Evolutionary conservation across 2,888 invertebrate genomes (phyloP).

Genomic region (Diadegma fenestrale): DNA sequence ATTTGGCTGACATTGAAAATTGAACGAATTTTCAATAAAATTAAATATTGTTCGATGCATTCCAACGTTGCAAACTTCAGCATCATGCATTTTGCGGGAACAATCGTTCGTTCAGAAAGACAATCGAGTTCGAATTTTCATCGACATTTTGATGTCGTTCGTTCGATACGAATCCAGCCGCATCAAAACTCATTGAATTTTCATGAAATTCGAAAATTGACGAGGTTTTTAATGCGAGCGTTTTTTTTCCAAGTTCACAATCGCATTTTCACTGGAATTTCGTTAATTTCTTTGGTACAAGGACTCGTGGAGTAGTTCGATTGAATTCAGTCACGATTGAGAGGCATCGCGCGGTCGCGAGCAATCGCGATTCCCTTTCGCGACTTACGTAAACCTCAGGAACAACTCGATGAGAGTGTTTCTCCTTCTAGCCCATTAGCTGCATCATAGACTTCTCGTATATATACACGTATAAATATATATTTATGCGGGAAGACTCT

Average conservation of each 20-base stretch:
- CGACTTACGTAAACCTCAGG: conserved; percentile 62
- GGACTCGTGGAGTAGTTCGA: conserved; percentile 30
- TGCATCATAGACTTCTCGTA: conserved; percentile 55
- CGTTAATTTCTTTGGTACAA: conserved; percentile 8
- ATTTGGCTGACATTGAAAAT: too few species aligned
- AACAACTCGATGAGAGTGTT: conserved; percentile 46
- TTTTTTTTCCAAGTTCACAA: not conserved
- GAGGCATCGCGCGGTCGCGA: conserved; percentile 22
- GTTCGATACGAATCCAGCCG: too few species aligned
- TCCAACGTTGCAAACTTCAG: too few species aligned
- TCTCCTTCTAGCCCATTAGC: conserved; percentile 55
- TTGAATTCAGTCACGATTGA: conserved; percentile 38
- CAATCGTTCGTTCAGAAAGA: too few species aligned
- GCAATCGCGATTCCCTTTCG: conserved; percentile 65
- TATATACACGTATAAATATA: conserved; percentile 19
- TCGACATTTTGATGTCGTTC: too few species aligned
- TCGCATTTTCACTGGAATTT: not conserved
- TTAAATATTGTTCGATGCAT: too few species aligned
- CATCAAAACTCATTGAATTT: not conserved
- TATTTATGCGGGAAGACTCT: conserved; percentile 44
- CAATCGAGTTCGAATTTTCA: too few species aligned
- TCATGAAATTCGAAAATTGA: not conserved
- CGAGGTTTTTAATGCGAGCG: not conserved
- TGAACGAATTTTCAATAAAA: too few species aligned
- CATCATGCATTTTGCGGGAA: too few species aligned